Evolutionary conservation across 1,140 invertebrate species (phyloP).

Genomic region (Drosophila guanche): DNA sequence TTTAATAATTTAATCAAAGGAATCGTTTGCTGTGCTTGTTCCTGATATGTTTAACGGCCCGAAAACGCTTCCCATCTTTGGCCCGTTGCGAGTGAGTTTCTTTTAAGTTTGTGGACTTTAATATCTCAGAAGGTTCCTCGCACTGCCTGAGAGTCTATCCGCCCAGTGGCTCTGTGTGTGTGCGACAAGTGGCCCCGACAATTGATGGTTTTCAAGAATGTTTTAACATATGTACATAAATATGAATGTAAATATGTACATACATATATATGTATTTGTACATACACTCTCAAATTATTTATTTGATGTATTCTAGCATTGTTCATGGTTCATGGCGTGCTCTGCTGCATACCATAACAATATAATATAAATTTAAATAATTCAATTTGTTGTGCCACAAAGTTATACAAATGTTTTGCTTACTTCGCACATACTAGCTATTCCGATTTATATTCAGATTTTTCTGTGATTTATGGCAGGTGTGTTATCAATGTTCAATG

Average conservation of each 20-base stretch:
- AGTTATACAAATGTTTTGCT: conserved; percentile 23
- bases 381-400: conserved; percentile 35
- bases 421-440: conserved; percentile 1
- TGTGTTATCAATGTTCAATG: conserved; percentile 19
- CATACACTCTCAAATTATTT: neutral
- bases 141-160: neutral
- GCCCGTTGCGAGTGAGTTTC: conserved; percentile 43
- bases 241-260: neutral
- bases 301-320: conserved; percentile 36
- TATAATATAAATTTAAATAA: conserved; percentile 28
- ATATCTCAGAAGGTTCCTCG: conserved; percentile 33
- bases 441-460: neutral
- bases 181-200: conserved; percentile 7
- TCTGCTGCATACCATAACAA: conserved; percentile 9
- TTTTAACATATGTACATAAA: conserved; percentile 15
- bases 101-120: conserved; percentile 7
- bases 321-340: conserved; percentile 11
- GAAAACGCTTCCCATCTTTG: conserved; percentile 13
- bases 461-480: conserved; percentile 6
- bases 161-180: neutral
- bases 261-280: neutral
- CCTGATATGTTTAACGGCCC: conserved; percentile 39
- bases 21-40: neutral
- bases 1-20: too few species aligned
- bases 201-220: conserved; percentile 26